These are phyloP conservation scores for Pandemis corylana DNA, from an alignment of 2,888 invertebrate species.

Conservation along the genomic window DNA sequence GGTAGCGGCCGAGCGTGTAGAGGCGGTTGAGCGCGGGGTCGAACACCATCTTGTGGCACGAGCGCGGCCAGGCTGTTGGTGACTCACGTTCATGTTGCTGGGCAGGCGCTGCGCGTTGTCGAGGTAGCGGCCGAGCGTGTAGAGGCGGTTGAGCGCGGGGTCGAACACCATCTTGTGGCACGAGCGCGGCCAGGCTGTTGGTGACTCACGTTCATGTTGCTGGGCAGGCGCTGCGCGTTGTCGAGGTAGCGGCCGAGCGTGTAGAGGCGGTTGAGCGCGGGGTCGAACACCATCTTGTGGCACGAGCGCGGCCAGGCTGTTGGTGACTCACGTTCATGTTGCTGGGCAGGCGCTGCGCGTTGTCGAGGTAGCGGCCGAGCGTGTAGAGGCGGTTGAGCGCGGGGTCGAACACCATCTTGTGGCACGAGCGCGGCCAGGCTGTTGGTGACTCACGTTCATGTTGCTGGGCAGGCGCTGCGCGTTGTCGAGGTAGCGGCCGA, in stretches of 20 bases:
- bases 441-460: constrained; percentile 84
- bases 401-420: constrained; percentile 95
- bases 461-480: constrained; percentile 88
- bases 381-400: constrained; percentile 91
- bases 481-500: constrained; percentile 93
- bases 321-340: constrained; percentile 87
- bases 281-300: constrained; percentile 95
- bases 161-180: constrained; percentile 97
- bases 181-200: constrained; percentile 88
- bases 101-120: constrained; percentile 89
- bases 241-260: constrained; percentile 93
- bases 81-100: constrained; percentile 88
- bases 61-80: constrained; percentile 87
- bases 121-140: constrained; percentile 92
- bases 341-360: constrained; percentile 87
- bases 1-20: constrained; percentile 92
- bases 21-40: constrained; percentile 91
- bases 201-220: constrained; percentile 87
- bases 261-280: constrained; percentile 90
- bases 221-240: constrained; percentile 87
- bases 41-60: constrained; percentile 96
- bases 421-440: constrained; percentile 92
- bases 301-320: constrained; percentile 91
- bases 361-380: constrained; percentile 93
- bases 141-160: constrained; percentile 90